phyloP scores from a whole-genome alignment of 92 coral and sea anemone genomes.

The Bergia sp. region DNA sequence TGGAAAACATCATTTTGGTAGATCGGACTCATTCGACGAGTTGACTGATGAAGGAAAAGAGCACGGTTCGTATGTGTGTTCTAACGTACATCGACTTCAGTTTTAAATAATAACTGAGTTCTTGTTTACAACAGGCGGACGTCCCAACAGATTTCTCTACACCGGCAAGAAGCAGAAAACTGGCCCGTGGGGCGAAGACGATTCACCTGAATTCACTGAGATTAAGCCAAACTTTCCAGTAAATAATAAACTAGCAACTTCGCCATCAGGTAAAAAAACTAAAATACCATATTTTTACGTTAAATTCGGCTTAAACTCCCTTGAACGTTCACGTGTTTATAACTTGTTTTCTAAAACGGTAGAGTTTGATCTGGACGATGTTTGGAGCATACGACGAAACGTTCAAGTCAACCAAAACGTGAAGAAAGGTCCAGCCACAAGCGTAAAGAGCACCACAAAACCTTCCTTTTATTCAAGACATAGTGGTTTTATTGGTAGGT shows the following conservation, averaged over 20 bases:
- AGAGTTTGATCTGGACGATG: conserved; percentile 79
- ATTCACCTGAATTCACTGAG: conserved; percentile 45
- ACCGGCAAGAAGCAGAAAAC: conserved; percentile 56
- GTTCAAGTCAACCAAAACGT: conserved; percentile 76
- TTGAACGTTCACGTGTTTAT: conserved; percentile 16
- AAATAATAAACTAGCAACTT: conserved; percentile 55
- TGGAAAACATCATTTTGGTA: conserved; percentile 56
- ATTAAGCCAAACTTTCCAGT: conserved; percentile 19
- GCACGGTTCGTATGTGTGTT: conserved; percentile 19
- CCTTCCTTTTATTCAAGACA: conserved; percentile 84
- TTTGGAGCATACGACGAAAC: conserved; percentile 87
- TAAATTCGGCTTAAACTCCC: background rate
- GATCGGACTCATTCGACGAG: conserved; percentile 46
- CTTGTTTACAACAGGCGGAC: conserved; percentile 60
- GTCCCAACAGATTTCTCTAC: conserved; percentile 81
- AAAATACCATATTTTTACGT: background rate
- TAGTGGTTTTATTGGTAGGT: conserved; percentile 74
- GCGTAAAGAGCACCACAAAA: conserved; percentile 53
- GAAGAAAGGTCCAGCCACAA: conserved; percentile 79
- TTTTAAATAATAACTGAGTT: background rate
- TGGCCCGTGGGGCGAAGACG: conserved; percentile 70
- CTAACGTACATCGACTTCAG: background rate
- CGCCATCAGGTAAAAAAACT: conserved; percentile 67
- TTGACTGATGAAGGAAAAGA: conserved; percentile 53
- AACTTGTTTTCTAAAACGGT: conserved; percentile 25